Evolutionary conservation across 2,797 vertebrate genomes (phyloP), one percentile per base, ranked within the genome.

Genomic region (Tiaroga cobitis): DNA sequence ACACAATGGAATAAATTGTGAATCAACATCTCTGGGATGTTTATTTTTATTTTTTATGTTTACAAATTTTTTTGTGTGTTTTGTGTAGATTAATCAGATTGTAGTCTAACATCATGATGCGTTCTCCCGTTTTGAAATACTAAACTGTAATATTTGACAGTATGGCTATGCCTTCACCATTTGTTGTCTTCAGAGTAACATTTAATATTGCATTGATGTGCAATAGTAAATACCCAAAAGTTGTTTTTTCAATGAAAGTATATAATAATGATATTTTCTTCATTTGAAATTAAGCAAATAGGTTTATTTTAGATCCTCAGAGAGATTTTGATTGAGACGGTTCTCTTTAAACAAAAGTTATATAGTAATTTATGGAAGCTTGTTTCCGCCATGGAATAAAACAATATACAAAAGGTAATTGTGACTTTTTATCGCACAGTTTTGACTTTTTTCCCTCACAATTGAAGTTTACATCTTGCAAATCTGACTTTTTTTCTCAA

Each of bases 181-280:
- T 83, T 34, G 3, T 68, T 75, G 82, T 81, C 32, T 79, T 63
- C 39, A 77, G 79, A 82, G 84, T 63, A 85, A 87, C 80, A 78
- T 68, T 72, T 81, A 59, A 84, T 81, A 79, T 89, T 83, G 79
- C 72, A 73, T 90, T 88, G 56, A 86, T 85, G 73, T 85, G 88
- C 86, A 86, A 80, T 83, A 86, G 91, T 86, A 74, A 90, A 86
- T 83, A 88, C 75, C 84, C 87, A 77, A 81, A 87, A 86, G 80
- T 85, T 85, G 82, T 87, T 86, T 89, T 91, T 88, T 84, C 86
- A 85, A 77, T 81, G 80, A 74, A 88, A 77, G 75, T 90, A 86
- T 70, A 90, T 92, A 89, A 86, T 87, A 10, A 83, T 80, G 37
- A 78, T 84, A 84, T 85, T 87, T 87, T 85, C 85, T 84, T 90